These are phyloP conservation scores for Oithona nana DNA, from an alignment of 2,888 invertebrate species.

Conservation along the genomic window DNA sequence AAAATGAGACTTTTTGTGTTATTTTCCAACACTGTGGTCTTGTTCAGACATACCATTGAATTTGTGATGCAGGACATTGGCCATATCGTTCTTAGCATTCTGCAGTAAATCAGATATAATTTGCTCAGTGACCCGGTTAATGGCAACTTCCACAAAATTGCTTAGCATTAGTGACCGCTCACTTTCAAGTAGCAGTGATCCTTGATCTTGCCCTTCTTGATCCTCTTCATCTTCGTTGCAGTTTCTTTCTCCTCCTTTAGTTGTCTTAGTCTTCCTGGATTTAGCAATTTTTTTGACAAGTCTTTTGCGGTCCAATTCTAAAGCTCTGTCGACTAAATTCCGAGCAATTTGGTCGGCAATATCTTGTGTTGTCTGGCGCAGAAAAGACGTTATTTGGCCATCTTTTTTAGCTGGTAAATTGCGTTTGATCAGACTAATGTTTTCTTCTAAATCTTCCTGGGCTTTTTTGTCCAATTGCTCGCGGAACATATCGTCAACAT, in stretches of 20 bases:
- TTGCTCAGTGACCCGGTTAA: too few relatives aligned
- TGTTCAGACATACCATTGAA: too few relatives aligned
- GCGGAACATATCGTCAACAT: neutral
- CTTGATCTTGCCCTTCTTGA: too few relatives aligned
- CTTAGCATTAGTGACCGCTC: too few relatives aligned
- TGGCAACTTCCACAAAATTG: too few relatives aligned
- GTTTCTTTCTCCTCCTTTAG: neutral
- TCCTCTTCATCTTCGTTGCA: neutral
- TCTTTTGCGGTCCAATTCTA: slow-evolving; percentile 4
- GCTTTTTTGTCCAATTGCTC: neutral
- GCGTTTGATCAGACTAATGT: neutral
- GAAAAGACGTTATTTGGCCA: neutral
- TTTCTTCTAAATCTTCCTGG: neutral
- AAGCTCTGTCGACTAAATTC: neutral
- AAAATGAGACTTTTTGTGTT: too few relatives aligned
- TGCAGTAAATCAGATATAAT: too few relatives aligned
- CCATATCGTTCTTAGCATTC: too few relatives aligned
- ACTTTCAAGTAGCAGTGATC: too few relatives aligned
- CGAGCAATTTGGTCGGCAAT: slow-evolving; percentile 1
- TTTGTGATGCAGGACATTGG: too few relatives aligned
- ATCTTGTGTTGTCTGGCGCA: neutral
- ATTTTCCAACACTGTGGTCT: too few relatives aligned
- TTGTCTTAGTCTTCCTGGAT: neutral
- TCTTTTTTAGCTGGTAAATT: neutral
- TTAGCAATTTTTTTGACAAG: too few relatives aligned